Percentiles rank a stretch among this genome's conserved stretches.
Evolutionary conservation across 2,797 vertebrate species (phyloP).

Genomic region (Tadarida brasiliensis): DNA sequence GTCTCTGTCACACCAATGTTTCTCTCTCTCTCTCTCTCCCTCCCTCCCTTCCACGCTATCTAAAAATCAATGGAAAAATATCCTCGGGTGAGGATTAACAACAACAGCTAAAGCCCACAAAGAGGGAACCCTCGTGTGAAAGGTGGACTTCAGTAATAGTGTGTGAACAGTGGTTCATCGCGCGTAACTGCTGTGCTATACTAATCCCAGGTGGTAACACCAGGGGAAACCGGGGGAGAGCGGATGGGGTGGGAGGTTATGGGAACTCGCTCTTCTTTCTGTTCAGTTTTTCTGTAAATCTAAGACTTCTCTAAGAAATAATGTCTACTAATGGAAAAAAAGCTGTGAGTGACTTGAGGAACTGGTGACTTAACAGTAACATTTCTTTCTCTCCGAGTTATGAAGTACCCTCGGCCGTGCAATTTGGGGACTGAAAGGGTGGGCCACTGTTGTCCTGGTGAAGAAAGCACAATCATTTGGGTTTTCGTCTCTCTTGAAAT

Average conservation of each 20-base stretch:
- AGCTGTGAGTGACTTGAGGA: background rate
- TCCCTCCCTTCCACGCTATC: too few relatives aligned
- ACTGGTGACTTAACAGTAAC: background rate
- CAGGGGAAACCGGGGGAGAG: fast-evolving
- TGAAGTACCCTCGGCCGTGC: background rate
- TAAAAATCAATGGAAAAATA: too few relatives aligned
- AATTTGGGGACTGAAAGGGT: background rate
- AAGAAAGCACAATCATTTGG: background rate
- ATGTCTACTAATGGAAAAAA: background rate
- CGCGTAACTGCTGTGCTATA: fast-evolving
- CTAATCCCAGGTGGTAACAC: background rate
- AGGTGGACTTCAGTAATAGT: too few relatives aligned
- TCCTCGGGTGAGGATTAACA: too few relatives aligned
- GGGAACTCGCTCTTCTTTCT: background rate
- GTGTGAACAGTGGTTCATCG: background rate
- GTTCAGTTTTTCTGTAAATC: background rate
- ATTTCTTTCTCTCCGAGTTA: background rate
- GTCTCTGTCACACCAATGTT: too few relatives aligned
- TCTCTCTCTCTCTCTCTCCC: too few relatives aligned
- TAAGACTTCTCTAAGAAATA: background rate
- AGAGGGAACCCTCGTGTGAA: background rate
- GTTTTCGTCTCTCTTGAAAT: background rate
- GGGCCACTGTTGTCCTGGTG: background rate
- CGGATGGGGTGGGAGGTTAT: too few relatives aligned
- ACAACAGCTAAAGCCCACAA: background rate